Evolutionary conservation across 2,888 invertebrate genomes (phyloP), one percentile per base, ranked within the genome.

Genomic region (Trachelus troglodyta): DNA sequence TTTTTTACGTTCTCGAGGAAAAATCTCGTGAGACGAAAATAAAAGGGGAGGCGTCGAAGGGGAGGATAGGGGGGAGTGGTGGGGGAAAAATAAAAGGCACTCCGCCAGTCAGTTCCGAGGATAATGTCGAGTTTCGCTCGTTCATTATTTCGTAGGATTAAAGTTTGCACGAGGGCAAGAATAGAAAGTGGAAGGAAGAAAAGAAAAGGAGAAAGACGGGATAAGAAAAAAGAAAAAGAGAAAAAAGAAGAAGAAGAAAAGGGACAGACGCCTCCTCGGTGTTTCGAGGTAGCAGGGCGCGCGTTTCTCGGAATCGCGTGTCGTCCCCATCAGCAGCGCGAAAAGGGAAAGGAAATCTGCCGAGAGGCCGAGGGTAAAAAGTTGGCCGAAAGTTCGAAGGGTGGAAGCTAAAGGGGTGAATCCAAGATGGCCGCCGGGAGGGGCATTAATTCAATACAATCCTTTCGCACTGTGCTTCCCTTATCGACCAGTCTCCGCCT

Each of bases 341-440:
- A 34, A n/a, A 34, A 34, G 74, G 34, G 74, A 31, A 34, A 34
- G 30, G 35, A 34, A 74, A 33, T 34, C 33, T 12, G 74, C 12
- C n/a, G 33, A 33, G 71, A 30, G 33, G 71, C 71, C 31, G 31
- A 15, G 40, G 74, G 34, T 12, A 34, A 35, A 74, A 34, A 35
- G 74, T 34, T 35, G 3, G 2, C 35, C 34, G 33, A 34, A 74
- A 34, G 34, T 35, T 30, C 34, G 40, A 15, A 6, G 40, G 40
- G 40, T 40, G 40, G 40, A 40, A 40, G 40, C 4, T 12, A 56
- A 56, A 75, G 56, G 68, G 68, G 37, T 56, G 75, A 75, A 30
- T 79, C 68, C 80, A 86, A 85, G 81, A 85, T 85, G 87, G 84
- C 82, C 77, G 35, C 56, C 76, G 76, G 31, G 30, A 15, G 73